Base-by-base conservation (phyloP, 1,140 invertebrate species). In the Drosophila gunungcola region DNA sequence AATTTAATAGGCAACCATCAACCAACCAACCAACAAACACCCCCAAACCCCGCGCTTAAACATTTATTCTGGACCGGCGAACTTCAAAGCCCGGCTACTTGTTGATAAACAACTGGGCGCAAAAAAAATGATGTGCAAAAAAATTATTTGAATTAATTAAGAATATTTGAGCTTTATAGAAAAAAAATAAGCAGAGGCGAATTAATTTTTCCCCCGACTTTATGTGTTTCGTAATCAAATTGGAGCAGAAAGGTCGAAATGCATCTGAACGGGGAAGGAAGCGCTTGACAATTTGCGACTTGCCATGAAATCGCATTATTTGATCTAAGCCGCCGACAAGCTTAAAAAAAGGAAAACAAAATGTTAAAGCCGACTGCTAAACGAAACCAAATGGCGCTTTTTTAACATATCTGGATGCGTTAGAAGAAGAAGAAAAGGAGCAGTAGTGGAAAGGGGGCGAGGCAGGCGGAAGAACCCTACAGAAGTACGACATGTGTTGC, bases 261-360 rank as follows among this genome's bases (percentile, higher is more conserved):
- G 80, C 80, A 84, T 49, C 62, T 52, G 36, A 43, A 54, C 12
- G 21, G 42, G 29, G 48, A 11, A 7, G 36, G 38, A 27, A 29
- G 57, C 69, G 83, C 77, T 84, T 88, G 88, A 91, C 83, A 91
- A 88, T 91, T 79, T 84, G 80, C 80, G 83, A 91, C 88, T 91
- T 91, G 88, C 16, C 88, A 91, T 91, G 82, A 91, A 91, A 91
- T 91, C 88, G 84, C 78, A 91, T 76, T 81, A 84, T 91, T 91
- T 91, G 88, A 91, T 91, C 88, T 91, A 74, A 91, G 88, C 88
- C 88, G 88, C 80, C 75, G 64, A 54, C 61, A 73, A 63, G 55
- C 39, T 34, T 25, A 52, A 57, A 13, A 32, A 13, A 51, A 48
- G 12, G 13, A n/a, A 41, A 39, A 52, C 57, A 48, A 48, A 46